Percentiles rank a stretch among this genome's conserved stretches.
Conservation (phyloP, 2,113 vertebrate species). For the Syngnathoides biaculeatus region DNA sequence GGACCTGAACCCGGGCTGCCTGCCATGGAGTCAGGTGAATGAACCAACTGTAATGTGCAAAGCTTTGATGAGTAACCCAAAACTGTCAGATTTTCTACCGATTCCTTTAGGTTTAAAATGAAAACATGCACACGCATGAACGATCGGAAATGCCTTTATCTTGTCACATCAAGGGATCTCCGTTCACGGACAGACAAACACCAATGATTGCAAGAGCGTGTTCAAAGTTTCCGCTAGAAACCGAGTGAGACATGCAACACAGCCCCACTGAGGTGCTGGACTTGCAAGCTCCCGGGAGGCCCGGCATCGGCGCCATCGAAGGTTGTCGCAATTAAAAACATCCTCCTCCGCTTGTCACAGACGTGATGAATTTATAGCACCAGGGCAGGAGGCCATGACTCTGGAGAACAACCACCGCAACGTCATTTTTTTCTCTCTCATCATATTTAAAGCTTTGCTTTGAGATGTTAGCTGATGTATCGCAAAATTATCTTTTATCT, state of each 20-base stretch:
- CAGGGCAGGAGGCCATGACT: slow-evolving; percentile 58
- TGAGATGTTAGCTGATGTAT: slow-evolving; percentile 27
- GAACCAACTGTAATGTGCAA: not conserved
- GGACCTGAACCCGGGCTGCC: not conserved
- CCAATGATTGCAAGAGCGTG: slow-evolving; percentile 39
- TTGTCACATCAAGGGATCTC: slow-evolving; percentile 11
- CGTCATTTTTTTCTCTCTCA: slow-evolving; percentile 41
- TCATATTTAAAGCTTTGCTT: slow-evolving; percentile 15
- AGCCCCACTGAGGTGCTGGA: not conserved
- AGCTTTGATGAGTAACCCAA: not conserved
- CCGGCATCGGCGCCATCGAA: slow-evolving; percentile 51
- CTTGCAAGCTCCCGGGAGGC: slow-evolving; percentile 59
- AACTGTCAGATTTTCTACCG: not conserved
- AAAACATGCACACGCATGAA: slow-evolving; percentile 35
- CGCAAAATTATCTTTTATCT: slow-evolving; percentile 19
- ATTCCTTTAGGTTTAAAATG: not conserved
- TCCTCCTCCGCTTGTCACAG: slow-evolving; percentile 67
- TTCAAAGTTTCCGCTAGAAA: slow-evolving; percentile 28
- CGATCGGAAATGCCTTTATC: slow-evolving; percentile 19
- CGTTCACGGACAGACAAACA: slow-evolving; percentile 13
- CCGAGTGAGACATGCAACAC: slow-evolving; percentile 15
- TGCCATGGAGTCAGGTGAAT: not conserved
- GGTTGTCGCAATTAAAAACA: slow-evolving; percentile 72
- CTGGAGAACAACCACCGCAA: slow-evolving; percentile 33
- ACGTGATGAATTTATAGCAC: slow-evolving; percentile 70